Percentiles rank a stretch among this genome's conserved stretches.
Evolutionary conservation across 2,113 vertebrate genomes (phyloP).

Genomic region (Vulpes ferrilata): DNA sequence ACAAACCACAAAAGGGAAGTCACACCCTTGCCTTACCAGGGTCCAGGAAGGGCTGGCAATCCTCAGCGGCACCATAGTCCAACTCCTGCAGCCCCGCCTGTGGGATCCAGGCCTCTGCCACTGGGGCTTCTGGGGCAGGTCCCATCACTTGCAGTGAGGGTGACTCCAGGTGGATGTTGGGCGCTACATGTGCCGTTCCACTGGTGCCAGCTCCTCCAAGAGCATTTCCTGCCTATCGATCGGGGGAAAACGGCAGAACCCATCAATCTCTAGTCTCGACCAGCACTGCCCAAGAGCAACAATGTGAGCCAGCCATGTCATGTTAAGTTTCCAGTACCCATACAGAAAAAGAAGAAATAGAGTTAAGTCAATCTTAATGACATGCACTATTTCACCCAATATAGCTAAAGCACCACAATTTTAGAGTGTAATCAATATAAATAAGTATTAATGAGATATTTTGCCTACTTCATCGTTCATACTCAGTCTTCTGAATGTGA

Average conservation of each 20-base stretch:
- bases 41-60: slow-evolving; percentile 75
- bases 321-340: neutral
- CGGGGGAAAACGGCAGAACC: slow-evolving; percentile 63
- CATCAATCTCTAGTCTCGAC: slow-evolving; percentile 33
- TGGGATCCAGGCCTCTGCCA: slow-evolving; percentile 68
- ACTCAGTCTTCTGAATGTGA: neutral
- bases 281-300: neutral
- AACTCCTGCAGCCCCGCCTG: slow-evolving; percentile 69
- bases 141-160: slow-evolving; percentile 69
- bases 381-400: neutral
- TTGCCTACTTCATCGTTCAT: neutral
- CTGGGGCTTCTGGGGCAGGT: slow-evolving; percentile 58
- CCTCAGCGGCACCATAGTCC: slow-evolving; percentile 59
- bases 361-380: neutral
- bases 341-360: neutral
- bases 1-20: neutral
- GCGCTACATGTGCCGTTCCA: slow-evolving; percentile 49
- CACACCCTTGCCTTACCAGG: slow-evolving; percentile 70
- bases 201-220: slow-evolving; percentile 77
- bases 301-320: neutral
- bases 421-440: neutral
- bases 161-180: slow-evolving; percentile 67
- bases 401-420: neutral
- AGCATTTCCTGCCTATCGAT: slow-evolving; percentile 73
- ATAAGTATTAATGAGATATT: neutral